phyloP scores from a whole-genome alignment of 2,888 invertebrate species.

The Acleris cristana region DNA sequence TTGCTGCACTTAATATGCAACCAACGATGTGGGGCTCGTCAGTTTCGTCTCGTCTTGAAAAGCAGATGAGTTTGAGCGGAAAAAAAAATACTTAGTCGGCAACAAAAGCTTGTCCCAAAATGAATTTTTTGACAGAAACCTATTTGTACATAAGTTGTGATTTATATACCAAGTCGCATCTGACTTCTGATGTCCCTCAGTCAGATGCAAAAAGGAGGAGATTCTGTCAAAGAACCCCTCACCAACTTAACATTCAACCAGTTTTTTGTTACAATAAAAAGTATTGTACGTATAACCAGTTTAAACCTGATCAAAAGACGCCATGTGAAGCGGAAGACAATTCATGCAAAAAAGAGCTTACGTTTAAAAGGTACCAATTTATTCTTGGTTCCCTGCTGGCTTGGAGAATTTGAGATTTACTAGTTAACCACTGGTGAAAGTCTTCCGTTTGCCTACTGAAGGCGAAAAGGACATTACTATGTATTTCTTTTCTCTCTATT shows the following conservation, averaged over 20 bases:
- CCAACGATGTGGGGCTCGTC: too few relatives aligned
- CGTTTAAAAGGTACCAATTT: conserved; percentile 19
- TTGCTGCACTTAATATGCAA: too few relatives aligned
- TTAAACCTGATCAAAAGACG: conserved; percentile 7
- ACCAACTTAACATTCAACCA: background rate
- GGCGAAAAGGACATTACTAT: conserved; percentile 2
- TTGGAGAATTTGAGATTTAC: background rate
- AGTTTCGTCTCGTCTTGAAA: too few relatives aligned
- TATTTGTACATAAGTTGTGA: too few relatives aligned
- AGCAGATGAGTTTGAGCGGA: too few relatives aligned
- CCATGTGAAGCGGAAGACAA: conserved; percentile 29
- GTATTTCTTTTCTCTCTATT: too few relatives aligned
- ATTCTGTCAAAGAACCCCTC: background rate
- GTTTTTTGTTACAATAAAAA: conserved; percentile 3
- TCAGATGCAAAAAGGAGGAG: too few relatives aligned
- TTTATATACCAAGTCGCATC: too few relatives aligned
- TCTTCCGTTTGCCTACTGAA: background rate
- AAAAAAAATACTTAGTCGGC: too few relatives aligned
- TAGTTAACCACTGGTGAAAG: background rate
- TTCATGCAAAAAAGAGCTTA: conserved; percentile 4
- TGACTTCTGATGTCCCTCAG: too few relatives aligned
- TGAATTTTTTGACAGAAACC: too few relatives aligned
- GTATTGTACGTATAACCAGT: conserved; percentile 21
- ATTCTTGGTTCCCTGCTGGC: background rate
- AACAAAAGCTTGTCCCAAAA: too few relatives aligned